Percentiles rank a stretch among this genome's conserved stretches.
Conservation (phyloP, 92 coral and sea anemone genomes). For the Virgularia gustaviana region DNA sequence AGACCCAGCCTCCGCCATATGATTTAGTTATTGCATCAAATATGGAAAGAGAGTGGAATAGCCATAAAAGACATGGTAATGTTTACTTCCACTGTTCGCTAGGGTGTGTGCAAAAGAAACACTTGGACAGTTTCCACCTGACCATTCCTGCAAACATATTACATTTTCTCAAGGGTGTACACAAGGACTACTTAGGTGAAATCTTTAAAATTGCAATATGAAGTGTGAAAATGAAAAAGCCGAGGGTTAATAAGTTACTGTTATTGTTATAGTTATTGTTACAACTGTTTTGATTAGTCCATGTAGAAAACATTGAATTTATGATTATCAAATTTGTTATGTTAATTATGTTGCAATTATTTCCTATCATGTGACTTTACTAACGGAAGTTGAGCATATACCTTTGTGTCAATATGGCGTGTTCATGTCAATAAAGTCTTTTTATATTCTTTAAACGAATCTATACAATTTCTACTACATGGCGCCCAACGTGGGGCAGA, state of each 20-base stretch:
- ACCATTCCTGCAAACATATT: background rate
- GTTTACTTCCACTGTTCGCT: slow-evolving; percentile 18
- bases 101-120: slow-evolving; percentile 1
- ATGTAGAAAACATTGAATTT: too few relatives aligned
- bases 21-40: slow-evolving; percentile 23
- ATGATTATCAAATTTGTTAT: background rate
- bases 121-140: background rate
- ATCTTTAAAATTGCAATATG: background rate
- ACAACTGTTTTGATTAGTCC: background rate
- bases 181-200: background rate
- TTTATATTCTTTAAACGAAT: too few relatives aligned
- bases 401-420: too few relatives aligned
- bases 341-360: background rate
- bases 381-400: too few relatives aligned
- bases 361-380: background rate
- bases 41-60: slow-evolving; percentile 12
- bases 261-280: background rate
- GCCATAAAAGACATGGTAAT: slow-evolving; percentile 7
- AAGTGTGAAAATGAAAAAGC: background rate
- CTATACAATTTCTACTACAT: too few relatives aligned
- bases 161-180: background rate
- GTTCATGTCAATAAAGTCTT: too few relatives aligned
- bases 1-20: slow-evolving; percentile 14
- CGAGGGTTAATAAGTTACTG: background rate
- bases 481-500: too few relatives aligned